Evolutionary conservation across 2,888 invertebrate species (phyloP).

Genomic region (Thereva nobilitata): DNA sequence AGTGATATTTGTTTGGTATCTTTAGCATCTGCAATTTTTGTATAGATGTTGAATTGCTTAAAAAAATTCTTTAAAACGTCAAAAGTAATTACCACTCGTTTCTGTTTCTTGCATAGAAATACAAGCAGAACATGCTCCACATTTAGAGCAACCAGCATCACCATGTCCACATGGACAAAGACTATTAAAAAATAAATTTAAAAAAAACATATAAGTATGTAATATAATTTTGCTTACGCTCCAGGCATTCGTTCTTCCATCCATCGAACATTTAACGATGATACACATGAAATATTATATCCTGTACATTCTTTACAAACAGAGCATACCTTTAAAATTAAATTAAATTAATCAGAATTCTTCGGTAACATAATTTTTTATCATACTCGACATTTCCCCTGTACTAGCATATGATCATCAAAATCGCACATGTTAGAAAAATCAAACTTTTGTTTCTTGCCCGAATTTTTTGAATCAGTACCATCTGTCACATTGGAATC

Average conservation of each 20-base stretch:
- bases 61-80: constrained; percentile 18
- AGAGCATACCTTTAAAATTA: constrained; percentile 74
- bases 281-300: constrained; percentile 78
- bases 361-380: constrained; percentile 41
- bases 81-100: constrained; percentile 47
- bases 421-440: constrained; percentile 59
- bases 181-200: constrained; percentile 58
- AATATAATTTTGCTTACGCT: constrained; percentile 66
- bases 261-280: constrained; percentile 66
- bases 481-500: constrained; percentile 59
- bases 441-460: constrained; percentile 51
- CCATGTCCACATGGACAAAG: constrained; percentile 95
- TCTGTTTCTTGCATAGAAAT: constrained; percentile 62
- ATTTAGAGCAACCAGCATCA: constrained; percentile 89
- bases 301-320: constrained; percentile 93
- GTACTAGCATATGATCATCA: constrained; percentile 61
- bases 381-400: constrained; percentile 55
- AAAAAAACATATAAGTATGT: no score
- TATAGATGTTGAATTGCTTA: neutral
- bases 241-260: constrained; percentile 82
- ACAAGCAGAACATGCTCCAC: constrained; percentile 90
- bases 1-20: constrained; percentile 52
- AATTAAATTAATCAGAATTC: neutral
- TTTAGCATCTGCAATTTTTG: constrained; percentile 46
- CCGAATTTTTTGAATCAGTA: constrained; percentile 34